Conservation (phyloP, 2,113 vertebrate genomes). For the Eulacestoma nigropectus region DNA sequence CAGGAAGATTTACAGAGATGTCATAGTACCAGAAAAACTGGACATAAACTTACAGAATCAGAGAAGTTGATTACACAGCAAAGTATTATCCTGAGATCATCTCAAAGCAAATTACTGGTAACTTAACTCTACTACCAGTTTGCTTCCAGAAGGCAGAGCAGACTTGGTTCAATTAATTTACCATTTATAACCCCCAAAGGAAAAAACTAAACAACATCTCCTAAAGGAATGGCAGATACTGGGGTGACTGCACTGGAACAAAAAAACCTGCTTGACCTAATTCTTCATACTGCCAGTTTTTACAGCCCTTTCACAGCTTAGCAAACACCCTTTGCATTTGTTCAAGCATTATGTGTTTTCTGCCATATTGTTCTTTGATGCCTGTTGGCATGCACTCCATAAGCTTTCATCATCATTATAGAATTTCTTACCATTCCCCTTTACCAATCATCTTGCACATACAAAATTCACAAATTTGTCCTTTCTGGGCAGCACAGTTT, state of each 20-base stretch:
- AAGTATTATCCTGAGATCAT: neutral
- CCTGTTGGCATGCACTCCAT: accelerated
- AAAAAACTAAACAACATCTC: neutral
- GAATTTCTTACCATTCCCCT: neutral
- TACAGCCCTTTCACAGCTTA: neutral
- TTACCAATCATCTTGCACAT: neutral
- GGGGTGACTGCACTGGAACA: neutral
- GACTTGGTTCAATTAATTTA: neutral
- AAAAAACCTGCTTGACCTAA: neutral
- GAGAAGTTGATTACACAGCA: neutral
- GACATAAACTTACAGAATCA: neutral
- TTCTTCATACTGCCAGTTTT: neutral
- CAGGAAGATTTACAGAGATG: neutral
- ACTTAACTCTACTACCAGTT: neutral
- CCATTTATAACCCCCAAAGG: neutral
- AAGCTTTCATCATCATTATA: neutral
- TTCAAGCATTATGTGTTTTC: neutral
- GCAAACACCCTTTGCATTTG: neutral
- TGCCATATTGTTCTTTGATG: neutral
- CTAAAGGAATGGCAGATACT: neutral
- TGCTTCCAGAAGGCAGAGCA: neutral
- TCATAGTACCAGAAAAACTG: neutral
- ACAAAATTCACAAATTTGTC: neutral
- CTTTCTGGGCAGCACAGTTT: neutral
- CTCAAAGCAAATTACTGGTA: neutral